Evolutionary conservation across 2,797 vertebrate genomes (phyloP).

Genomic region (Arnoldichthys spilopterus): DNA sequence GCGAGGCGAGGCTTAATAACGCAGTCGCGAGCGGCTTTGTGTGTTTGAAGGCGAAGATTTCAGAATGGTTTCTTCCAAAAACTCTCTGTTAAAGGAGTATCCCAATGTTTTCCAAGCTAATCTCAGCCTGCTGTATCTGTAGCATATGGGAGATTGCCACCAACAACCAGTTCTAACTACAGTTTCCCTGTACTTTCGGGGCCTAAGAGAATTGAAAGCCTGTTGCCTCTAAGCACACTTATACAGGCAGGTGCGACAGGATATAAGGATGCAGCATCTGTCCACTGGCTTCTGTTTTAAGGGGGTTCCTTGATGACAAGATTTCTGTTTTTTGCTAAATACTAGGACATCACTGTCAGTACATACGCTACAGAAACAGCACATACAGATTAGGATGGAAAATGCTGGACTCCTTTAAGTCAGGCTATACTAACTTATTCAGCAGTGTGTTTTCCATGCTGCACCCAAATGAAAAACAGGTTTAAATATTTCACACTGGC

Average conservation of each 20-base stretch:
- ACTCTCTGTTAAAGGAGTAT: background rate
- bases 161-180: background rate
- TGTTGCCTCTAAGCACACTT: background rate
- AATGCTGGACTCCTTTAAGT: background rate
- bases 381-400: background rate
- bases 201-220: background rate
- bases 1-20: slow-evolving; percentile 2
- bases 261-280: background rate
- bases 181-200: background rate
- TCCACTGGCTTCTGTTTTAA: background rate
- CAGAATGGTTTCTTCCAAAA: background rate
- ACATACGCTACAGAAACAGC: background rate
- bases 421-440: slow-evolving; percentile 79
- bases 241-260: background rate
- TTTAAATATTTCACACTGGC: slow-evolving; percentile 79
- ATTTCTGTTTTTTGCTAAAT: background rate
- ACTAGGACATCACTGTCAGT: background rate
- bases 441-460: slow-evolving; percentile 76
- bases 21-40: background rate
- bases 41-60: background rate
- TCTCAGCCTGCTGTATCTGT: background rate
- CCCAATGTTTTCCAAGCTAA: background rate
- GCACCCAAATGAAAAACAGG: slow-evolving; percentile 77
- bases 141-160: background rate
- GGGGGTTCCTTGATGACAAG: too few species aligned